Evolutionary conservation across 1,140 invertebrate species (phyloP).

Genomic region (Battus philenor): DNA sequence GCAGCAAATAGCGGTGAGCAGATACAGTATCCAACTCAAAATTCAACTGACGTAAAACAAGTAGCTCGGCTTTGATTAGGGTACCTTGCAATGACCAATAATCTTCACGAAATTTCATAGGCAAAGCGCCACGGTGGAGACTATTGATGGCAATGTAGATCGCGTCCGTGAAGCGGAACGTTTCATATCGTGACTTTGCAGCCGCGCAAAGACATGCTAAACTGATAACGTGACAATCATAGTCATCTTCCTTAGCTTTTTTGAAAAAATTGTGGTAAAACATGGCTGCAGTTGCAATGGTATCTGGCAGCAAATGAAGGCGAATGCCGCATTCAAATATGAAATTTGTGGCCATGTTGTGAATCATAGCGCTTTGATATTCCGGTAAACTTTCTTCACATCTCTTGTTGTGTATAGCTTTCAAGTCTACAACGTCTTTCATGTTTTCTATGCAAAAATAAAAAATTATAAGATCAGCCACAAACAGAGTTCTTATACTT

Average conservation of each 20-base stretch:
- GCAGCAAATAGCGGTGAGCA: constrained; percentile 87
- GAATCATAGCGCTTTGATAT: constrained; percentile 54
- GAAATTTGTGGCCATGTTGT: constrained; percentile 82
- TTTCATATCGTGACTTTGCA: constrained; percentile 93
- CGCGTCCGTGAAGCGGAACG: constrained; percentile 90
- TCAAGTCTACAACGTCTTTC: constrained; percentile 69
- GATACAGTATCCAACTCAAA: constrained; percentile 90
- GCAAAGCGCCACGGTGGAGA: constrained; percentile 86
- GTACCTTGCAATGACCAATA: constrained; percentile 94
- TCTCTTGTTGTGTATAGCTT: constrained; percentile 61
- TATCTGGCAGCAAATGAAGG: constrained; percentile 87
- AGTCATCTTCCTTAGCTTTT: constrained; percentile 84
- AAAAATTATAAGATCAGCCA: constrained; percentile 19
- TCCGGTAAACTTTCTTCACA: constrained; percentile 59
- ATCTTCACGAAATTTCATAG: constrained; percentile 91
- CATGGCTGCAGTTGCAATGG: constrained; percentile 89
- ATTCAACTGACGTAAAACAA: constrained; percentile 89
- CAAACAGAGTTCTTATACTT: too few relatives aligned
- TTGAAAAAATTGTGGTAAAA: constrained; percentile 93
- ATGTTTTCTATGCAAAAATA: constrained; percentile 28
- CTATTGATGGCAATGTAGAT: constrained; percentile 93
- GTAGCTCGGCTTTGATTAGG: constrained; percentile 91
- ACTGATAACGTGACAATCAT: constrained; percentile 93
- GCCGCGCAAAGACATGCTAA: constrained; percentile 91
- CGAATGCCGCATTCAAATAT: constrained; percentile 94